phyloP scores from a whole-genome alignment of 2,113 vertebrate genomes.

The Rhipidura dahli region DNA sequence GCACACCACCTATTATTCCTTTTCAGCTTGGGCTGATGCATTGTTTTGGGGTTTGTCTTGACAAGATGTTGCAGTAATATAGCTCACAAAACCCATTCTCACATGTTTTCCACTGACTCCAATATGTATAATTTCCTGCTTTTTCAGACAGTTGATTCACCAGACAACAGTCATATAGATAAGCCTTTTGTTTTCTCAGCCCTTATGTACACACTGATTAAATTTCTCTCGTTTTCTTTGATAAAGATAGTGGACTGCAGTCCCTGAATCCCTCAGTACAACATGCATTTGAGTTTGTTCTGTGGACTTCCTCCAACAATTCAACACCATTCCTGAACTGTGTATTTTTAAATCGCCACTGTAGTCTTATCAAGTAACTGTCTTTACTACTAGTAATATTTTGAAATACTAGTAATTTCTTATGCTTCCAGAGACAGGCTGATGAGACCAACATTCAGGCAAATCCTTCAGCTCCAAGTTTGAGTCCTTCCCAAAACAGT shows the following conservation, averaged over 20 bases:
- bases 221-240: background rate
- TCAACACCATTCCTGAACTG: background rate
- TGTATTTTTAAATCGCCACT: background rate
- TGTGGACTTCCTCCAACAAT: background rate
- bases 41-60: background rate
- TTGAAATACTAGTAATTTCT: background rate
- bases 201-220: background rate
- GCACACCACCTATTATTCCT: background rate
- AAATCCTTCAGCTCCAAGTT: background rate
- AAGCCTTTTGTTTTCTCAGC: background rate
- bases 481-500: background rate
- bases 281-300: background rate
- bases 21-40: background rate
- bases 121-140: background rate
- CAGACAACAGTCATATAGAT: background rate
- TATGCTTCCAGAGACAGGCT: background rate
- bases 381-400: background rate
- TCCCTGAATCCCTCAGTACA: background rate
- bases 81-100: background rate
- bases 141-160: background rate
- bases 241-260: background rate
- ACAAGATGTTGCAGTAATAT: background rate
- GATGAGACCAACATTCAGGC: background rate
- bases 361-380: background rate
- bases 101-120: background rate